Evolutionary conservation across 2,797 vertebrate genomes (phyloP).

Genomic region (Rhynchonycteris naso): DNA sequence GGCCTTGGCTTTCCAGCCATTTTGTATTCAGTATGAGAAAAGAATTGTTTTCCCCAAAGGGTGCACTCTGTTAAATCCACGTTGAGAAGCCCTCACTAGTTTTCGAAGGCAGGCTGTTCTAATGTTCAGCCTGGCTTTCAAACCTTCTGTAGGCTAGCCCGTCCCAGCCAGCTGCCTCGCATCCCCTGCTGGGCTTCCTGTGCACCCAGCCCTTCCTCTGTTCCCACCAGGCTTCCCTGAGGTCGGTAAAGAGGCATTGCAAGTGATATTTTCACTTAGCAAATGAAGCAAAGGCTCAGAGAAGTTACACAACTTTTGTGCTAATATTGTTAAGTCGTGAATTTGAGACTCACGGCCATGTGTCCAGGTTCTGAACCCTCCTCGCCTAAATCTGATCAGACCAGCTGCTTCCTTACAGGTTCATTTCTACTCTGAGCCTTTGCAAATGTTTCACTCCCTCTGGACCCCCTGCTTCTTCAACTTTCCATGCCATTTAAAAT

Average conservation of each 20-base stretch:
- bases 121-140: background rate
- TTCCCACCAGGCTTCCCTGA: background rate
- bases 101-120: background rate
- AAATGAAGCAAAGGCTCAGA: background rate
- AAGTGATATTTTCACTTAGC: background rate
- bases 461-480: background rate
- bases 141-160: background rate
- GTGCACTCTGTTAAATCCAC: background rate
- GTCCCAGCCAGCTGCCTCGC: no score
- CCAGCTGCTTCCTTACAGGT: accelerated
- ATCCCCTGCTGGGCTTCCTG: background rate
- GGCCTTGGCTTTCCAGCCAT: background rate
- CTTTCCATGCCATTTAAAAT: background rate
- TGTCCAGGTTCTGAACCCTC: background rate
- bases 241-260: background rate
- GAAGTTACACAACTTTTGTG: background rate
- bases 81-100: background rate
- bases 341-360: background rate
- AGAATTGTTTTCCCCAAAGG: background rate
- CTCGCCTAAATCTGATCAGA: background rate
- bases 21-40: constrained; percentile 2
- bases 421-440: background rate
- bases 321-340: background rate
- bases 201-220: background rate
- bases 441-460: background rate